Conservation (phyloP, 2,113 vertebrate genomes). For the Apaloderma vittatum region DNA sequence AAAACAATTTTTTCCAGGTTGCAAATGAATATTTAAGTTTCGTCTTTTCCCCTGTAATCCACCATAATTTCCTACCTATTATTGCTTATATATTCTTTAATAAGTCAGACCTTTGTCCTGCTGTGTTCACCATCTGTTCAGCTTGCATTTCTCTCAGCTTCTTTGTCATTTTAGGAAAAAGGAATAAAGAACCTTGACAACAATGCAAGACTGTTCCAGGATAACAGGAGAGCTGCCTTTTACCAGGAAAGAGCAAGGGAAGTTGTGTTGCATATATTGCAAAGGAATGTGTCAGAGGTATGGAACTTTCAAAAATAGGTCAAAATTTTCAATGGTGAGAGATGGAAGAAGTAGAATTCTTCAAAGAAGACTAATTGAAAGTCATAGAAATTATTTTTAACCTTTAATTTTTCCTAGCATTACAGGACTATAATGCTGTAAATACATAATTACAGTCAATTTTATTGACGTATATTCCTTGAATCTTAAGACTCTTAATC, state of each 20-base stretch:
- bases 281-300: not conserved
- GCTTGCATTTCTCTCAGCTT: not conserved
- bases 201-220: not conserved
- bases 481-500: not conserved
- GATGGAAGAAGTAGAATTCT: not conserved
- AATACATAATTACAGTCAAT: not conserved
- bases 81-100: not conserved
- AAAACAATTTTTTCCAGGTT: not conserved
- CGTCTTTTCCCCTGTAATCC: not conserved
- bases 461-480: not conserved
- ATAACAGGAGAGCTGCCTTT: not conserved
- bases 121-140: not conserved
- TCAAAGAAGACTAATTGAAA: not conserved
- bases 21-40: not conserved
- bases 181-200: not conserved
- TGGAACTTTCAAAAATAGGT: not conserved
- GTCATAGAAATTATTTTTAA: not conserved
- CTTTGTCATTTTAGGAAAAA: not conserved
- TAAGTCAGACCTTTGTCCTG: not conserved
- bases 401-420: not conserved
- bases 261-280: not conserved
- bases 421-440: not conserved
- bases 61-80: not conserved
- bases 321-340: not conserved
- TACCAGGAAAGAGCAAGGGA: not conserved